Conservation (phyloP, 2,797 vertebrate species). For the Furcifer pardalis region DNA sequence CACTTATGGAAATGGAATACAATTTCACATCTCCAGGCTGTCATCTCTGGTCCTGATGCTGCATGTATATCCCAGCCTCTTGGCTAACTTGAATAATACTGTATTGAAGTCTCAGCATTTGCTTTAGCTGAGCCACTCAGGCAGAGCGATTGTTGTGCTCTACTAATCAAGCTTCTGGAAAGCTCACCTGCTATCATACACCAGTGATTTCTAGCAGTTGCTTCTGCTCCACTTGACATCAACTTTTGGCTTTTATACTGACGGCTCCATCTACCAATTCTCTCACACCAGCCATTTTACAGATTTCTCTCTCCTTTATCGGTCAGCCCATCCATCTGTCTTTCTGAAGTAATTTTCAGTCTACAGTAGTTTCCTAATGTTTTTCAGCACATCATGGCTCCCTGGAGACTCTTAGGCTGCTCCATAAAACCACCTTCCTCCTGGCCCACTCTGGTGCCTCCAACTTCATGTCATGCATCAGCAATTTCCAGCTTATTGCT, state of each 20-base stretch:
- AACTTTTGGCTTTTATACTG: background rate
- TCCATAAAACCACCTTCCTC: conserved; percentile 59
- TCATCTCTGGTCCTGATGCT: conserved; percentile 2
- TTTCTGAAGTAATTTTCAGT: conserved; percentile 67
- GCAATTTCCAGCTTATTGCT: conserved; percentile 22
- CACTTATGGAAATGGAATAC: background rate
- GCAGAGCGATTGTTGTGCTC: conserved; percentile 30
- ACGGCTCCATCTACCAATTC: conserved; percentile 20
- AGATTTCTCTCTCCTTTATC: conserved; percentile 64
- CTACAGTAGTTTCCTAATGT: conserved; percentile 47
- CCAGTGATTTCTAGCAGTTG: conserved; percentile 32
- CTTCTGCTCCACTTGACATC: conserved; percentile 34
- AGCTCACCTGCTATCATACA: conserved; percentile 3
- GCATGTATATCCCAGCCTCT: accelerated
- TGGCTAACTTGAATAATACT: background rate
- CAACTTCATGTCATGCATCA: conserved; percentile 36
- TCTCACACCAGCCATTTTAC: conserved; percentile 54
- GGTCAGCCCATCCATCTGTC: conserved; percentile 63
- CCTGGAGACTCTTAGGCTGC: conserved; percentile 52
- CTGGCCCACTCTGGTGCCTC: conserved; percentile 30
- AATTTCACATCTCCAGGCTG: background rate
- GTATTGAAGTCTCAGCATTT: conserved; percentile 40
- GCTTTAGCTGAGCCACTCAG: conserved; percentile 13
- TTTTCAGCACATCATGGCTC: conserved; percentile 55
- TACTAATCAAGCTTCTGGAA: conserved; percentile 43